phyloP scores from a whole-genome alignment of 2,113 vertebrate genomes.

The Aptenodytes forsteri region DNA sequence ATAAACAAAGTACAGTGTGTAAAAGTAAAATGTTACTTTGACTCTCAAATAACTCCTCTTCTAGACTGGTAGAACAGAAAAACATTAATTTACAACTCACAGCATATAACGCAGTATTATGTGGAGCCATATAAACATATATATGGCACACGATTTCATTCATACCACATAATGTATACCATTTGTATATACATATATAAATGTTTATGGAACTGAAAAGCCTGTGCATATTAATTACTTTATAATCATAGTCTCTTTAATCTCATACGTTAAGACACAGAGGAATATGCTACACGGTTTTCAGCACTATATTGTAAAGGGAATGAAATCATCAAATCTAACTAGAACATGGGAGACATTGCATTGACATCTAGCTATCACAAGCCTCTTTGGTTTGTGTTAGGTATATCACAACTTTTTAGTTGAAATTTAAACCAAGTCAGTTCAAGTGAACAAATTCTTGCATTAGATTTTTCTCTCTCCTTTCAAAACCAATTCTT shows the following conservation, averaged over 20 bases:
- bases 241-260: background rate
- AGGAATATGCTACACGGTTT: background rate
- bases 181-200: background rate
- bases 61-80: background rate
- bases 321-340: background rate
- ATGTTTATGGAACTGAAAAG: background rate
- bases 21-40: background rate
- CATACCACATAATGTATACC: background rate
- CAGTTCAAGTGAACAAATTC: background rate
- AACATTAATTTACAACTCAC: background rate
- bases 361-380: background rate
- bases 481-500: background rate
- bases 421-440: background rate
- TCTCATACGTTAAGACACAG: background rate
- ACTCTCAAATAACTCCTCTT: background rate
- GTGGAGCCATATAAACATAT: background rate
- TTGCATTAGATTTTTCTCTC: background rate
- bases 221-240: background rate
- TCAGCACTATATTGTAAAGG: background rate
- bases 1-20: background rate
- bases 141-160: background rate
- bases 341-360: background rate
- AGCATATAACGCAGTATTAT: background rate
- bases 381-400: background rate
- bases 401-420: background rate